Evolutionary conservation across 2,113 vertebrate species (phyloP).

Genomic region (Gasterosteus aculeatus): DNA sequence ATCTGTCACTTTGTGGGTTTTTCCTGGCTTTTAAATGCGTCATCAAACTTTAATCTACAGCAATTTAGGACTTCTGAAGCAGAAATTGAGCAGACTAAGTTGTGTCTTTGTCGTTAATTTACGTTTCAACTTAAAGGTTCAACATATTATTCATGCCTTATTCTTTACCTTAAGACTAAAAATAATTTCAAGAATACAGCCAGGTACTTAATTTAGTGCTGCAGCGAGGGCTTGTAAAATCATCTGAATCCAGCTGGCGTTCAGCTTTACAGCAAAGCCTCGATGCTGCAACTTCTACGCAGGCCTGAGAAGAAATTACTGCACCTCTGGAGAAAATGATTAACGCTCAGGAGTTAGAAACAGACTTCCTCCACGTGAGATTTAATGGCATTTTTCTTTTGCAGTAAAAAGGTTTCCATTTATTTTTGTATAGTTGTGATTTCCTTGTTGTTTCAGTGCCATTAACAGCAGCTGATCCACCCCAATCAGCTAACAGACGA

Average conservation of each 20-base stretch:
- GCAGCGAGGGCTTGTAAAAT: constrained; percentile 68
- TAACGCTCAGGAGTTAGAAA: constrained; percentile 40
- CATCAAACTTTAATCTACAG: constrained; percentile 6
- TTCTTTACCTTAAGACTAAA: constrained; percentile 50
- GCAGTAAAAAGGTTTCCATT: background rate
- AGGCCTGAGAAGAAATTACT: constrained; percentile 57
- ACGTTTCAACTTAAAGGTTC: constrained; percentile 25
- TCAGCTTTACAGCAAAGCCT: constrained; percentile 59
- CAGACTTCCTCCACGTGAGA: background rate
- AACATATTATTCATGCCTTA: constrained; percentile 39
- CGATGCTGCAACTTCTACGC: constrained; percentile 49
- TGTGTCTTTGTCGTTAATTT: constrained; percentile 7
- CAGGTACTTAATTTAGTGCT: constrained; percentile 67
- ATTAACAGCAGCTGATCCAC: background rate
- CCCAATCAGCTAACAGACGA: background rate
- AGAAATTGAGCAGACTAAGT: constrained; percentile 8
- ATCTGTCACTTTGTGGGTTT: constrained; percentile 15
- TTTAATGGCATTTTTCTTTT: too few relatives aligned
- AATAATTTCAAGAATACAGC: constrained; percentile 66
- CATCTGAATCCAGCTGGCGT: constrained; percentile 62
- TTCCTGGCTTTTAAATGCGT: background rate
- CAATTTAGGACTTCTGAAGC: background rate
- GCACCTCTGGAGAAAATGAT: constrained; percentile 54
- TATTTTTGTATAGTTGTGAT: background rate
- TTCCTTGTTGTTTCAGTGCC: background rate